Conservation (phyloP, 1,140 invertebrate genomes). For the Pemphigus obesinymphae region DNA sequence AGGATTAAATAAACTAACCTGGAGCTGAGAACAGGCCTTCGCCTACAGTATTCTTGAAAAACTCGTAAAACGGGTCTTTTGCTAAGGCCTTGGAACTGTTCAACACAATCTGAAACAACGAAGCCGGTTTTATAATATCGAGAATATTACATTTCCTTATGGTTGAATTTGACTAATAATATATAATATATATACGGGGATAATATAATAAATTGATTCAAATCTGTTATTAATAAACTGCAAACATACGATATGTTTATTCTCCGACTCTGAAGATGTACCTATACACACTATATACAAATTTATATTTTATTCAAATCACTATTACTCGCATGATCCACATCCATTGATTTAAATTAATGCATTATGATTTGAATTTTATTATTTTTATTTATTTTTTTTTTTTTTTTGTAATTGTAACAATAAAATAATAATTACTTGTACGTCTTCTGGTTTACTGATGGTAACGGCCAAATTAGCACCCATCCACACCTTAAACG, state of each 20-base stretch:
- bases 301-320: too few relatives aligned
- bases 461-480: constrained; percentile 52
- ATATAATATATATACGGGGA: too few relatives aligned
- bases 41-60: constrained; percentile 44
- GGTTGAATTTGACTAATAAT: neutral
- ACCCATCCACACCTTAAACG: constrained; percentile 52
- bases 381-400: too few relatives aligned
- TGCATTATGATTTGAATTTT: neutral
- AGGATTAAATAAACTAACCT: constrained; percentile 43
- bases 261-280: neutral
- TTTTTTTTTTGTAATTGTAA: too few relatives aligned
- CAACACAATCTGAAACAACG: constrained; percentile 44
- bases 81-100: constrained; percentile 44
- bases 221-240: neutral
- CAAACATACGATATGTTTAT: neutral
- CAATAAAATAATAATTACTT: constrained; percentile 48
- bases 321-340: too few relatives aligned
- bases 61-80: constrained; percentile 44
- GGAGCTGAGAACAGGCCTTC: constrained; percentile 46
- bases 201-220: constrained; percentile 35
- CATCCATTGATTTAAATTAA: too few relatives aligned
- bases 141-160: too few relatives aligned
- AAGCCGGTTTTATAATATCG: neutral
- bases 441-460: constrained; percentile 52
- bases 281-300: neutral